Evolutionary conservation across 2,888 invertebrate species (phyloP).

Genomic region (Anarsia innoxiella): DNA sequence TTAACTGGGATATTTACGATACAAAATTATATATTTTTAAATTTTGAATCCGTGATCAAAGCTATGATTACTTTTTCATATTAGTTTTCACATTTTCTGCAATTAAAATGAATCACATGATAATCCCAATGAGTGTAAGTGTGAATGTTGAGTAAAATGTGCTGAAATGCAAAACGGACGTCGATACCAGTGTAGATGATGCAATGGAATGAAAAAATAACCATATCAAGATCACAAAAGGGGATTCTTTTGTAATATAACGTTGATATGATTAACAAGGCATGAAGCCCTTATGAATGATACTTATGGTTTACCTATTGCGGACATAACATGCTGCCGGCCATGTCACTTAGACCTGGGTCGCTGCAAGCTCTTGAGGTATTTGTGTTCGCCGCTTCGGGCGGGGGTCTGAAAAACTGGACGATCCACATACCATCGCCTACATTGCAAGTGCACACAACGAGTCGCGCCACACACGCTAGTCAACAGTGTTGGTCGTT

Average conservation of each 20-base stretch:
- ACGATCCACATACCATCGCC: conserved; percentile 75
- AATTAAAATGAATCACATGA: background rate
- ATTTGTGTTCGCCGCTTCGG: conserved; percentile 68
- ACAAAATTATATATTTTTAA: too few relatives aligned
- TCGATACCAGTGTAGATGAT: conserved; percentile 9
- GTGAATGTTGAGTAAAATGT: too few relatives aligned
- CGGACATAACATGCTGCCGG: conserved; percentile 65
- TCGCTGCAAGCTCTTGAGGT: conserved; percentile 59
- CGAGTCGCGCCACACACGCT: conserved; percentile 53
- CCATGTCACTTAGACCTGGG: conserved; percentile 66
- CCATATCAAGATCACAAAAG: conserved; percentile 41
- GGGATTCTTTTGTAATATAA: conserved; percentile 28
- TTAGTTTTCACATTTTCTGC: background rate
- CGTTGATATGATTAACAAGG: conserved; percentile 53
- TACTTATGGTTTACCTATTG: conserved; percentile 74
- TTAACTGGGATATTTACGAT: too few relatives aligned
- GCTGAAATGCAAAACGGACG: background rate
- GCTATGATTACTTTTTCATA: conserved; percentile 42
- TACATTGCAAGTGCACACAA: conserved; percentile 66
- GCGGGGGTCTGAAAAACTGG: conserved; percentile 75
- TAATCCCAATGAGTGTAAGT: background rate
- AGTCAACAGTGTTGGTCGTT: conserved; percentile 65
- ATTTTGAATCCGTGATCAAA: conserved; percentile 22
- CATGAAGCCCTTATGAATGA: conserved; percentile 69
- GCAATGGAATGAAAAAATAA: conserved; percentile 49